Percentiles rank a stretch among this genome's conserved stretches.
phyloP scores from a whole-genome alignment of 92 coral and sea anemone species.

The Actinostola sp. region DNA sequence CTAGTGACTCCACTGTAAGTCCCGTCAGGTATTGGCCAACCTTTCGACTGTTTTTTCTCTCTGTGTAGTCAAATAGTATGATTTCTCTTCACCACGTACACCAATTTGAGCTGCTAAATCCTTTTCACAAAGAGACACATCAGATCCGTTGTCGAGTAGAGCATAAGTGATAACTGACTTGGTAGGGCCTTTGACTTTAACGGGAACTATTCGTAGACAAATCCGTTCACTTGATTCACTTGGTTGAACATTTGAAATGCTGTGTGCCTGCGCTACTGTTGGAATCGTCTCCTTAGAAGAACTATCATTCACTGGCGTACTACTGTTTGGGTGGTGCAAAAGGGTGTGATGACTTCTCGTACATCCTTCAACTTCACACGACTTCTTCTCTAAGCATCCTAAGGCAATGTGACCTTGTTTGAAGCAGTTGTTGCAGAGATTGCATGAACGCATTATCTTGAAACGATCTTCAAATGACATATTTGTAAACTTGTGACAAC shows the following conservation, averaged over 20 bases:
- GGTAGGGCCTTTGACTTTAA: slow-evolving; percentile 28
- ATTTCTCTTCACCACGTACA: slow-evolving; percentile 22
- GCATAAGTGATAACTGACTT: slow-evolving; percentile 41
- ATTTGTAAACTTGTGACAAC: slow-evolving; percentile 36
- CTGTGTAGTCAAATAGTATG: slow-evolving; percentile 44
- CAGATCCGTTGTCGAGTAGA: slow-evolving; percentile 53
- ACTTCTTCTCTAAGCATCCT: too few relatives aligned
- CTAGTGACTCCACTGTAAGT: slow-evolving; percentile 28
- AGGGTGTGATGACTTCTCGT: slow-evolving; percentile 32
- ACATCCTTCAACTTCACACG: slow-evolving; percentile 49
- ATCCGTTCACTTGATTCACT: slow-evolving; percentile 2
- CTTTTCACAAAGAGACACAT: slow-evolving; percentile 42
- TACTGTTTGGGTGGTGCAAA: slow-evolving; percentile 37
- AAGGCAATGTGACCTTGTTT: too few relatives aligned
- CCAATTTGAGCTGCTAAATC: slow-evolving; percentile 31
- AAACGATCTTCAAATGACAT: slow-evolving; percentile 26
- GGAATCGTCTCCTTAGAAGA: background rate
- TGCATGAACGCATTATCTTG: slow-evolving; percentile 14
- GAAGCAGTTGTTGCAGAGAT: too few relatives aligned
- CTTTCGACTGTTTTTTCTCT: slow-evolving; percentile 25
- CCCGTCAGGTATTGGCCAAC: slow-evolving; percentile 12
- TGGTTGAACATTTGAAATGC: background rate
- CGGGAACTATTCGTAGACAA: slow-evolving; percentile 40
- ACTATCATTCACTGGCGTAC: background rate
- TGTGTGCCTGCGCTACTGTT: background rate